Evolutionary conservation across 2,797 vertebrate species (phyloP), one percentile per base, ranked within the genome.

Genomic region (Hafferia zeledoni): DNA sequence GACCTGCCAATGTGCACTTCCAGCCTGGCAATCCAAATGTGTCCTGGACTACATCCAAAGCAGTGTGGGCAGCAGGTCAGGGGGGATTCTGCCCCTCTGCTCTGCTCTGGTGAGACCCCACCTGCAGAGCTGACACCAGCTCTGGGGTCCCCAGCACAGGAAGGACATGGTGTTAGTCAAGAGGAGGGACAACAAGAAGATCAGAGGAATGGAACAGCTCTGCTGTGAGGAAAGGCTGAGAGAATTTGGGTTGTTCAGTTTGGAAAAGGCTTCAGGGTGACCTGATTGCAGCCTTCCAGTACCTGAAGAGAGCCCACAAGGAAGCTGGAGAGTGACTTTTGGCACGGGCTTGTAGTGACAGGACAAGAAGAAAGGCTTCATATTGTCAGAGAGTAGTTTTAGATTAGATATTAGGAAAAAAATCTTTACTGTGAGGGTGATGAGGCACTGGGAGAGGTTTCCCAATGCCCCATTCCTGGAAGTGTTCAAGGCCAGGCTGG

Each of bases 221-320:
- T 64, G 8, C 44, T 52, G 37, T 0, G 44, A 71, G 65, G 30
- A 5, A 83, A 89, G 25, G 4, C 8, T 64, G 65, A 0, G 30
- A 28, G 1, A 65, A 7, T 1, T 46, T 5, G 20, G 8, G 17
- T 17, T 65, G 10, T 13, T 41, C 17, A 59, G 3, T 15, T 44
- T 41, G 52, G 52, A 52, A 5, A 76, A 77, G 14, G 5, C 13
- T 35, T 1, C 23, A 22, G 17, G 28, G 12, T 57, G 20, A 52
- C 1, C 9, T 3, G 5, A 46, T 2, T 52, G n/a, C 18, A 46
- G 24, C 14, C 1, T 64, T 30, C 43, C 49, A 56, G 49, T 0
- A 6, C 24, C 44, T 57, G 20, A 31, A 52, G 0, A 1, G 24
- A 59, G 14, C 8, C 0, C 0, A 22, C 3, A 30, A 33, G 39